Conservation (phyloP, 2,797 vertebrate species). For the Stomatorhinus walkeri region DNA sequence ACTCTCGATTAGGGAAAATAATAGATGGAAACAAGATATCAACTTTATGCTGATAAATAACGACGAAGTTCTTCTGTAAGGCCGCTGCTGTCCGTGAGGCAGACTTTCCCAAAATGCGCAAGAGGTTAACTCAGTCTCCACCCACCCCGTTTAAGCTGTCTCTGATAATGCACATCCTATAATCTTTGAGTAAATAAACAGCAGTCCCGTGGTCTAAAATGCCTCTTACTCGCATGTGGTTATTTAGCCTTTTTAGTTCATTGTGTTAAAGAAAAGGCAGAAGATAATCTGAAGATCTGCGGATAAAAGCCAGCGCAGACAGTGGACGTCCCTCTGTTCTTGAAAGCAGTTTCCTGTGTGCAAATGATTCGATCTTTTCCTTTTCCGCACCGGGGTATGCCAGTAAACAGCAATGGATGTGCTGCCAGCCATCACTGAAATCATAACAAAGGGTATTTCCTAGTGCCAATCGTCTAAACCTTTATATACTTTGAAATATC, state of each 20-base stretch:
- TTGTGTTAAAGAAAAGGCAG: conserved; percentile 43
- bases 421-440: neutral
- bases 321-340: conserved; percentile 46
- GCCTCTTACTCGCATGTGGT: conserved; percentile 47
- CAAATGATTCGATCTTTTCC: conserved; percentile 33
- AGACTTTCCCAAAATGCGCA: neutral
- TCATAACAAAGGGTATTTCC: conserved; percentile 12
- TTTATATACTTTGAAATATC: conserved; percentile 14
- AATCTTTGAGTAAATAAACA: conserved; percentile 54
- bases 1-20: neutral
- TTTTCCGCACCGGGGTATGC: conserved; percentile 34
- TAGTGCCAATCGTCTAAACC: neutral
- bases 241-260: conserved; percentile 48
- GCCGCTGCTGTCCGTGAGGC: conserved; percentile 46
- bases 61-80: conserved; percentile 45
- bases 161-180: conserved; percentile 55
- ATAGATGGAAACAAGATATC: conserved; percentile 19
- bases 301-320: conserved; percentile 24
- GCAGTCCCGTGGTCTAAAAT: conserved; percentile 53
- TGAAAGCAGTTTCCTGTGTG: conserved; percentile 45
- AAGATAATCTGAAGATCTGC: conserved; percentile 35
- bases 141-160: conserved; percentile 50
- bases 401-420: conserved; percentile 17
- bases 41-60: conserved; percentile 41
- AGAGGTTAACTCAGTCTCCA: conserved; percentile 36